These are phyloP conservation scores for Rattus rattus DNA, from an alignment of 2,113 vertebrate genomes.

Conservation along the genomic window DNA sequence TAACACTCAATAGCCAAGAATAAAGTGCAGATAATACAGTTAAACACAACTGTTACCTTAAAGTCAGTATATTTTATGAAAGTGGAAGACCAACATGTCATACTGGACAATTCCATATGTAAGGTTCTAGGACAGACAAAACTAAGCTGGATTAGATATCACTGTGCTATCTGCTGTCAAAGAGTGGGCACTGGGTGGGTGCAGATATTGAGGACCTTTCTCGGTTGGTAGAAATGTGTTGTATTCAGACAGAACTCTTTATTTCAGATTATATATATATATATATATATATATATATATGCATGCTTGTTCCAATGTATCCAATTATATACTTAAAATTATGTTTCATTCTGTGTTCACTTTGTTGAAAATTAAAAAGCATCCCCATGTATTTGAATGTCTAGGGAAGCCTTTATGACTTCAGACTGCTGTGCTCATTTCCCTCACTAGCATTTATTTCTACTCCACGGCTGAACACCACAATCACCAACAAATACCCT, in stretches of 20 bases:
- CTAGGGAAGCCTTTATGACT: not conserved
- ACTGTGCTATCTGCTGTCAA: not conserved
- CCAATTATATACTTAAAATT: not conserved
- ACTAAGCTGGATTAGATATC: not conserved
- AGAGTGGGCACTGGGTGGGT: not conserved
- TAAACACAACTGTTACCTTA: not conserved
- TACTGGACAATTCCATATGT: not conserved
- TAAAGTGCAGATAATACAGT: not conserved
- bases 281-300: not conserved
- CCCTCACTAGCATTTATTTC: not conserved
- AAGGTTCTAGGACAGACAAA: not conserved
- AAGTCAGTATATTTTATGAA: not conserved
- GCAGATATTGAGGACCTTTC: not conserved
- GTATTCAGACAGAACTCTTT: not conserved
- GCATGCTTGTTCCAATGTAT: slow-evolving; percentile 19
- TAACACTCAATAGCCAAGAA: not conserved
- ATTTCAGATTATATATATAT: not conserved
- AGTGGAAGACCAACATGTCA: not conserved
- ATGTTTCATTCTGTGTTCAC: not conserved
- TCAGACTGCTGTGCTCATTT: not conserved
- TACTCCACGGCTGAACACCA: slow-evolving; percentile 19
- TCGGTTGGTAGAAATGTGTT: not conserved
- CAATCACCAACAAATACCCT: not conserved
- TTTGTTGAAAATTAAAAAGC: not conserved
- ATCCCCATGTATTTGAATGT: not conserved